phyloP scores from a whole-genome alignment of 2,888 invertebrate genomes.

The Leucoma salicis region DNA sequence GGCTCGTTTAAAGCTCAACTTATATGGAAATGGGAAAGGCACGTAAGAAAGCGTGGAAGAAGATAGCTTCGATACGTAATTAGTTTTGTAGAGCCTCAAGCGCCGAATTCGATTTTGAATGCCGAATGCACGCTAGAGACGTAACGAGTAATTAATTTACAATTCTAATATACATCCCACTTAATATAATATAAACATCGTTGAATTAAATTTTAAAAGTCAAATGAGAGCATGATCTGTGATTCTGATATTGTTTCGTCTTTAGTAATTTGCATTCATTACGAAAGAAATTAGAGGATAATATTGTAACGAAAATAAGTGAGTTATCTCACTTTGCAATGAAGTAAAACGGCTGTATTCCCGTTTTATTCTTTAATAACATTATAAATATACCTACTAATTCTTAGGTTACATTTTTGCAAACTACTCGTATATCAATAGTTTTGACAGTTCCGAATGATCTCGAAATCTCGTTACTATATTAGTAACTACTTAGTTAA shows the following conservation, averaged over 20 bases:
- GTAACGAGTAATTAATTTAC: constrained; percentile 64
- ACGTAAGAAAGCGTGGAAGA: constrained; percentile 80
- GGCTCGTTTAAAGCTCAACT: constrained; percentile 82
- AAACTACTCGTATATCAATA: no score
- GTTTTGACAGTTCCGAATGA: no score
- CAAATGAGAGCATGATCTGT: constrained; percentile 43
- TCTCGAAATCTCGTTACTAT: no score
- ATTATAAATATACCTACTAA: no score
- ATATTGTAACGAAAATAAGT: constrained; percentile 12
- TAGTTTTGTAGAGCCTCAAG: constrained; percentile 74
- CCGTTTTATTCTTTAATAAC: no score
- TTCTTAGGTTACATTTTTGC: no score
- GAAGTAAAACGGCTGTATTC: no score
- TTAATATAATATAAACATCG: constrained; percentile 41
- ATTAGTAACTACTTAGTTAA: no score
- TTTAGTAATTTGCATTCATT: constrained; percentile 31
- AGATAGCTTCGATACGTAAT: constrained; percentile 79
- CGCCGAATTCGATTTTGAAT: constrained; percentile 66
- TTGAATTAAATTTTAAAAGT: constrained; percentile 46
- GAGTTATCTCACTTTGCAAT: neutral
- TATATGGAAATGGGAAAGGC: constrained; percentile 82
- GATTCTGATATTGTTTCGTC: constrained; percentile 39
- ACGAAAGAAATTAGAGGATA: constrained; percentile 12
- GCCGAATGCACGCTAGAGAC: constrained; percentile 51
- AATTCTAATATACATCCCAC: constrained; percentile 58